A percentile compares a stretch with the other conserved stretches of the same genome.
These are phyloP conservation scores for Gymnogyps californianus DNA, from an alignment of 2,113 vertebrate species.

Conservation along the genomic window DNA sequence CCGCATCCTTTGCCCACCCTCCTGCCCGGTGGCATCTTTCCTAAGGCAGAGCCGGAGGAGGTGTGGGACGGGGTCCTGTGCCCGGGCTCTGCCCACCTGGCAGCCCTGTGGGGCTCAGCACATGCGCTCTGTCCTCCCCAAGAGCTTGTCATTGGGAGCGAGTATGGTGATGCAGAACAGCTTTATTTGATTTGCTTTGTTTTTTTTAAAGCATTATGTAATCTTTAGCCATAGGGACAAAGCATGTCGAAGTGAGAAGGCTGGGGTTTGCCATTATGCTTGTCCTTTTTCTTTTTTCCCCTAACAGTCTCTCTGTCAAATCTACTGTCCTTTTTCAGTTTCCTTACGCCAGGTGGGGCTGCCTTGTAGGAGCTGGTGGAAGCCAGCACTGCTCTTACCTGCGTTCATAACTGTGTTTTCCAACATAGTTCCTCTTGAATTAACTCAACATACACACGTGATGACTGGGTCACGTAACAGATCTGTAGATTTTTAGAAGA, in stretches of 20 bases:
- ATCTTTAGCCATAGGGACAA: background rate
- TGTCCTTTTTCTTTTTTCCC: background rate
- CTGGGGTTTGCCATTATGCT: background rate
- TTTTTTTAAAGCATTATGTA: background rate
- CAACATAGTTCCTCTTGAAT: background rate
- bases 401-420: background rate
- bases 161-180: background rate
- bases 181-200: background rate
- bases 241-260: background rate
- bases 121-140: fast-evolving
- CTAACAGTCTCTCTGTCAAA: background rate
- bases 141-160: fast-evolving
- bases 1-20: background rate
- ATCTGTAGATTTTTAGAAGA: background rate
- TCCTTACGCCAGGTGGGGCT: background rate
- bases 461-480: background rate
- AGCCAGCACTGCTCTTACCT: background rate
- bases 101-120: background rate
- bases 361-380: background rate
- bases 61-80: background rate
- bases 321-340: background rate
- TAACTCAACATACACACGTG: fast-evolving
- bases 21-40: background rate
- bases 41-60: background rate
- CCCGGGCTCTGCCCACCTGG: background rate